These are phyloP conservation scores for Mormyrus hasselquistii DNA, from an alignment of 2,797 vertebrate species.

Conservation along the genomic window DNA sequence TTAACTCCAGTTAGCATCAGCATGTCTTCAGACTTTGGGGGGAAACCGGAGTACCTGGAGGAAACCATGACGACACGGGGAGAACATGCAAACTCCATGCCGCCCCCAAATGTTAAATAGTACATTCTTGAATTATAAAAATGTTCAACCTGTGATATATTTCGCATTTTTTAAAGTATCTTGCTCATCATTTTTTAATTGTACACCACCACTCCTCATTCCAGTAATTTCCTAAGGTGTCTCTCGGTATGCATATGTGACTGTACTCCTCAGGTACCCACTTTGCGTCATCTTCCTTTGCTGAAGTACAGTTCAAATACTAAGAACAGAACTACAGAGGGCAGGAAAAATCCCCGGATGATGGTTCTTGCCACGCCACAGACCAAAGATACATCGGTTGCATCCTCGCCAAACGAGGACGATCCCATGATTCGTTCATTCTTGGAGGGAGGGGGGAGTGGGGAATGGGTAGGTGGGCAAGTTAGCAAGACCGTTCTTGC, in stretches of 20 bases:
- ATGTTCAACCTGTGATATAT: neutral
- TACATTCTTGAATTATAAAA: neutral
- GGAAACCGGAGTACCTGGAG: neutral
- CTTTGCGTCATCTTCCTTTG: neutral
- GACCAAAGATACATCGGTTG: neutral
- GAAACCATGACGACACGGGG: neutral
- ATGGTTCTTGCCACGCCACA: neutral
- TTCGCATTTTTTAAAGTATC: neutral
- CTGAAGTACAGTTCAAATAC: neutral
- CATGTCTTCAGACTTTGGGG: neutral
- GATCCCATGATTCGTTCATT: neutral
- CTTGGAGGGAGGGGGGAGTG: neutral
- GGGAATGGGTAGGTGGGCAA: too few species aligned
- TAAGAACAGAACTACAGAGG: neutral
- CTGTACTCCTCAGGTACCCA: neutral
- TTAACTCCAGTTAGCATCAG: neutral
- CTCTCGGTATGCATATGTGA: neutral
- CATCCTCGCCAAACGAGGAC: neutral
- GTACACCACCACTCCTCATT: neutral
- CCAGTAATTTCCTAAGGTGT: neutral
- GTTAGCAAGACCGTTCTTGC: neutral
- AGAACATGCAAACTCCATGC: neutral
- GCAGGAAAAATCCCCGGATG: neutral
- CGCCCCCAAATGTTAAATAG: neutral
- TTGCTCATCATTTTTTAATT: neutral